Conservation (phyloP, 1,140 invertebrate genomes). For the Cotesia typhae region DNA sequence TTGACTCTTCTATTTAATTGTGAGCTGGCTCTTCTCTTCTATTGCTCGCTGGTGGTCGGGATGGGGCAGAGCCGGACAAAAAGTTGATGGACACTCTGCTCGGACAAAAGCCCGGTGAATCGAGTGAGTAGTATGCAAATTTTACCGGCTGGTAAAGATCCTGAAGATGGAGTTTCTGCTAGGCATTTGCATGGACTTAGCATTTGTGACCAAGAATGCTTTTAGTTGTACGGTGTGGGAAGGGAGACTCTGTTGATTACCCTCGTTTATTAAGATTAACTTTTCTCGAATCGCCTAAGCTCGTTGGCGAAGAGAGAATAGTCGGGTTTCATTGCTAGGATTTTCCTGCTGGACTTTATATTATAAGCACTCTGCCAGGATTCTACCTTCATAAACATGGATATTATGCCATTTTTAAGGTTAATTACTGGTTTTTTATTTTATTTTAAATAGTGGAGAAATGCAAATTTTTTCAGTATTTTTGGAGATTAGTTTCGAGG, state of each 20-base stretch:
- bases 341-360: conserved; percentile 29
- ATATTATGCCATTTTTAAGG: not conserved
- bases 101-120: conserved; percentile 45
- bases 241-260: conserved; percentile 56
- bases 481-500: too few relatives aligned
- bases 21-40: conserved; percentile 37
- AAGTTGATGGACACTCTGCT: conserved; percentile 61
- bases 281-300: conserved; percentile 56
- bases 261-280: conserved; percentile 68
- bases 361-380: not conserved
- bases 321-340: conserved; percentile 49
- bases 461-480: too few relatives aligned
- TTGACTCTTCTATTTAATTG: conserved; percentile 63
- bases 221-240: conserved; percentile 36
- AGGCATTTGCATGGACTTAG: conserved; percentile 61
- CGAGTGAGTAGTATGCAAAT: conserved; percentile 60
- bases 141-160: conserved; percentile 43
- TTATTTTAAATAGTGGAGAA: too few relatives aligned
- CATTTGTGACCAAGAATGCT: conserved; percentile 55
- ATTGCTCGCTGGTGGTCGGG: too few relatives aligned
- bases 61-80: conserved; percentile 51
- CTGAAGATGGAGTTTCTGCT: conserved; percentile 34
- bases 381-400: not conserved
- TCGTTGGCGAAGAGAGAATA: conserved; percentile 17
- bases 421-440: not conserved